These are phyloP conservation scores for Leptopilina boulardi DNA, from an alignment of 1,140 invertebrate species.

Conservation along the genomic window DNA sequence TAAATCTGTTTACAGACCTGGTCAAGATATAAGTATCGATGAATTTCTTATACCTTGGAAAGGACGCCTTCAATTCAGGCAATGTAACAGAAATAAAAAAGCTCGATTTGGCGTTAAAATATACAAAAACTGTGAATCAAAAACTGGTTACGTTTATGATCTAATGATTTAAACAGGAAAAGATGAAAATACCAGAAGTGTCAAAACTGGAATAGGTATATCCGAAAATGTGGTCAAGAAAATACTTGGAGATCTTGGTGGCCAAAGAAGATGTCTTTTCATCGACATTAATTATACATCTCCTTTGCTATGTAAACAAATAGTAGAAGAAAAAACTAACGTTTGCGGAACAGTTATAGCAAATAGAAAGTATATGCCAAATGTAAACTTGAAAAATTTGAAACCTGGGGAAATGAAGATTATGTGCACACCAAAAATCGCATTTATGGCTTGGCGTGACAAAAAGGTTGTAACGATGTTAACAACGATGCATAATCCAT, in stretches of 20 bases:
- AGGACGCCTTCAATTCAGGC: conserved; percentile 28
- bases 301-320: conserved; percentile 34
- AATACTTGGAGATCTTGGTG: conserved; percentile 33
- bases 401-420: conserved; percentile 37
- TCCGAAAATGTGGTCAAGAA: conserved; percentile 38
- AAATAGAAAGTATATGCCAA: conserved; percentile 36
- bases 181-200: neutral
- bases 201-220: conserved; percentile 37
- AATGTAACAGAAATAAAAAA: neutral
- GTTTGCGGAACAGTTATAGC: conserved; percentile 36
- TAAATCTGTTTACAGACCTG: conserved; percentile 2
- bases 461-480: neutral
- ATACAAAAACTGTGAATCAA: conserved; percentile 12
- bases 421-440: neutral
- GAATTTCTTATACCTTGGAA: conserved; percentile 41
- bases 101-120: neutral
- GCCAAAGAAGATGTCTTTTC: conserved; percentile 36
- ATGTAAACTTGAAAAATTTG: conserved; percentile 32
- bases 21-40: neutral
- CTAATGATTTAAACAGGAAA: neutral
- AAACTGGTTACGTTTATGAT: neutral
- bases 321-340: conserved; percentile 19
- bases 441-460: neutral
- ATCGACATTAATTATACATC: conserved; percentile 44
- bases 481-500: neutral